These are phyloP conservation scores for Suncus etruscus DNA, from an alignment of 2,113 vertebrate species.

Conservation along the genomic window DNA sequence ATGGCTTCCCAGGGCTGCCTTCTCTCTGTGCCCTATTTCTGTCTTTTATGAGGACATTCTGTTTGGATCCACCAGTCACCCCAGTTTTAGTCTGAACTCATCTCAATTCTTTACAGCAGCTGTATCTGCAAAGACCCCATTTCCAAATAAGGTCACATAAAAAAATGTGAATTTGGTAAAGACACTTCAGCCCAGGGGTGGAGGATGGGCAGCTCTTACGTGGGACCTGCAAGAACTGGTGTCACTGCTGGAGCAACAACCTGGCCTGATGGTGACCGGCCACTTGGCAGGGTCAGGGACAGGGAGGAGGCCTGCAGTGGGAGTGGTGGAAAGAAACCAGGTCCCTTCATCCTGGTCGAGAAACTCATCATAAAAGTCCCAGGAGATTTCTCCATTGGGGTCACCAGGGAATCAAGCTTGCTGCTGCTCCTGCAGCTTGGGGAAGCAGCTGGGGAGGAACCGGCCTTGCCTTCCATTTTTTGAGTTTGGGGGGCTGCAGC, in stretches of 20 bases:
- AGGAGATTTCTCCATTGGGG: background rate
- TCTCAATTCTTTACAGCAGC: background rate
- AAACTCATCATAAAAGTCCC: slow-evolving; percentile 58
- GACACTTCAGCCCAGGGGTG: rapidly evolving
- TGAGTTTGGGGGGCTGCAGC: too few relatives aligned
- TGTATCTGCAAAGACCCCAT: background rate
- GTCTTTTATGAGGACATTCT: slow-evolving; percentile 11
- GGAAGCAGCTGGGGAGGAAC: background rate
- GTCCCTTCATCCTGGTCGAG: slow-evolving; percentile 57
- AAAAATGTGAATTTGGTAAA: background rate
- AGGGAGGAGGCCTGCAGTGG: too few relatives aligned
- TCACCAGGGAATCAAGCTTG: background rate
- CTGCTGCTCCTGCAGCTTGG: background rate
- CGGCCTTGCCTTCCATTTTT: background rate
- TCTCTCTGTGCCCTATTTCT: slow-evolving; percentile 41
- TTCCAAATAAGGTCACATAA: slow-evolving; percentile 6
- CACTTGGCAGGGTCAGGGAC: rapidly evolving
- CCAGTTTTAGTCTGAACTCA: background rate
- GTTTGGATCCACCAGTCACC: background rate
- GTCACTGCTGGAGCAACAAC: too few relatives aligned
- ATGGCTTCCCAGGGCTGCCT: background rate
- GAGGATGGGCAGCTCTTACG: background rate
- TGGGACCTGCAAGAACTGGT: too few relatives aligned
- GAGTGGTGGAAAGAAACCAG: slow-evolving; percentile 60
- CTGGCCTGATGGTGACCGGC: too few relatives aligned